These are phyloP conservation scores for Lucifuga dentata DNA, from an alignment of 2,113 vertebrate genomes.

Conservation along the genomic window DNA sequence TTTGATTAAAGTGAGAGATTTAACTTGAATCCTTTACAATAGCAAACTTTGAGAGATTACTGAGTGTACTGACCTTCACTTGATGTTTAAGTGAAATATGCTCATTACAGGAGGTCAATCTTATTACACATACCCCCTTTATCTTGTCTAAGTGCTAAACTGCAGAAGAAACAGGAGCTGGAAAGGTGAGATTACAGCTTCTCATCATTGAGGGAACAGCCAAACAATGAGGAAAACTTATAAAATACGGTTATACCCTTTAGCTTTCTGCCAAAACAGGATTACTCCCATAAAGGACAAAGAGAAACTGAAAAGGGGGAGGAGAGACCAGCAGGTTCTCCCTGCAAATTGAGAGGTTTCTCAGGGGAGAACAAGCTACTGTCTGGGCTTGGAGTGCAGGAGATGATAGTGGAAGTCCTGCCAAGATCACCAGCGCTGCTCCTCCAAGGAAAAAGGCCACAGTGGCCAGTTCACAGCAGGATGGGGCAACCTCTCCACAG, in stretches of 20 bases:
- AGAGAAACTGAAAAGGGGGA: neutral
- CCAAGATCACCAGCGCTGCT: conserved; percentile 11
- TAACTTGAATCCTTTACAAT: conserved; percentile 36
- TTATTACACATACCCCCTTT: conserved; percentile 32
- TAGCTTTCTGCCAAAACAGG: conserved; percentile 22
- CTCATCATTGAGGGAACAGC: neutral
- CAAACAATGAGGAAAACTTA: conserved; percentile 32
- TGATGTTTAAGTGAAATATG: conserved; percentile 44
- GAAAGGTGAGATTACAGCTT: conserved; percentile 41
- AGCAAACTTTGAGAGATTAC: conserved; percentile 17
- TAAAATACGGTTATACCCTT: conserved; percentile 16
- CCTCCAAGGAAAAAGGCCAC: conserved; percentile 49
- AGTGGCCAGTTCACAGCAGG: conserved; percentile 48
- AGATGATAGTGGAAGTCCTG: conserved; percentile 33
- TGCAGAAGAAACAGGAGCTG: conserved; percentile 36
- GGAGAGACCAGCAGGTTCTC: conserved; percentile 26
- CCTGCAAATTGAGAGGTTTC: conserved; percentile 20
- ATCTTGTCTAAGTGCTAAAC: neutral
- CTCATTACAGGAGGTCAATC: conserved; percentile 32
- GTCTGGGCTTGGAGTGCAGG: conserved; percentile 24
- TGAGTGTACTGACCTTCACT: conserved; percentile 63
- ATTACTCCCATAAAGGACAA: conserved; percentile 34
- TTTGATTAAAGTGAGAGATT: conserved; percentile 59
- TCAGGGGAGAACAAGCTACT: conserved; percentile 26
- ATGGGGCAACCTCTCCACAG: conserved; percentile 31